A percentile compares a stretch with the other conserved stretches of the same genome.
These are phyloP conservation scores for Enoplosus armatus DNA, from an alignment of 2,797 vertebrate species.

Conservation along the genomic window DNA sequence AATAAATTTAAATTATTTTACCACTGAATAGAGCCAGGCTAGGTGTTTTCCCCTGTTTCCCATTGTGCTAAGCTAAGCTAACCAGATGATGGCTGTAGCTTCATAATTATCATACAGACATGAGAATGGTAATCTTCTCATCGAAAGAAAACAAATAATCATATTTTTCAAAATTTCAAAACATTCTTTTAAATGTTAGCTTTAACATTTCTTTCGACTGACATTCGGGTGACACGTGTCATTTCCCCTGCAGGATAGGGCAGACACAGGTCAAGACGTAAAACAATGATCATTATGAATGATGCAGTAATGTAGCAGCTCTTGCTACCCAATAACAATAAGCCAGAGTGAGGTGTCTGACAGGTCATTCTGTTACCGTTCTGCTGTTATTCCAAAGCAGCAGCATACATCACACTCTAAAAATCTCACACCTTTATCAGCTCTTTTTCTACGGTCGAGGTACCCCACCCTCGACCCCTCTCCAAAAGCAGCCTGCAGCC, in stretches of 20 bases:
- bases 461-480: conserved; percentile 61
- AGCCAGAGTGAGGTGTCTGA: conserved; percentile 55
- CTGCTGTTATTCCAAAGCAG: conserved; percentile 51
- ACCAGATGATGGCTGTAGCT: not conserved
- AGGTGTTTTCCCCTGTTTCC: not conserved
- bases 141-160: not conserved
- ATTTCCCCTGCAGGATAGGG: conserved; percentile 1
- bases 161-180: not conserved
- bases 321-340: conserved; percentile 64
- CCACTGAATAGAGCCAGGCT: not conserved
- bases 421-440: conserved; percentile 65
- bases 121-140: not conserved
- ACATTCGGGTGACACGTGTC: not conserved
- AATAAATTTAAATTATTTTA: not conserved
- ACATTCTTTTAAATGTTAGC: not conserved
- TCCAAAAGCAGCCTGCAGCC: conserved; percentile 71
- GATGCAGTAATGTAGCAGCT: conserved; percentile 54
- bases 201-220: not conserved
- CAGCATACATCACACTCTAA: conserved; percentile 53
- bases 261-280: conserved; percentile 25
- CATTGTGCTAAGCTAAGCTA: not conserved
- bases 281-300: conserved; percentile 56
- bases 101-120: not conserved
- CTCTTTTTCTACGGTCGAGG: conserved; percentile 55
- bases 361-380: conserved; percentile 63